phyloP scores from a whole-genome alignment of 1,140 invertebrate genomes.

The Ladona fulva region DNA sequence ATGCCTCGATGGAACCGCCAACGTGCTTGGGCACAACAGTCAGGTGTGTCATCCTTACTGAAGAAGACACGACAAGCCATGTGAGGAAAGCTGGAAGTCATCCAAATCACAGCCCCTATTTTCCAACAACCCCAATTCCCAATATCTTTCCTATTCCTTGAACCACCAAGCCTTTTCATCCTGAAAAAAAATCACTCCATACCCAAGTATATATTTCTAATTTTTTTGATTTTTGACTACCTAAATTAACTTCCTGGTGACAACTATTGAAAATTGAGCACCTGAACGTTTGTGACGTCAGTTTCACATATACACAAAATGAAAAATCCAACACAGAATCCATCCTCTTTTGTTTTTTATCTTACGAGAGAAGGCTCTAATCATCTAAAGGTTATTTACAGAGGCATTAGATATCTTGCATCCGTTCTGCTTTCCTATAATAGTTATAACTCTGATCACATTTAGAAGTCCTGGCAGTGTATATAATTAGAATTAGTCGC shows the following conservation, averaged over 20 bases:
- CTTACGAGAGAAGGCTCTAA: conserved; percentile 13
- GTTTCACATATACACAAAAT: conserved; percentile 19
- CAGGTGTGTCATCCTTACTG: conserved; percentile 22
- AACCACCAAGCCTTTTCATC: background rate
- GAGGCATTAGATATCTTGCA: conserved; percentile 17
- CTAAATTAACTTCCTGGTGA: conserved; percentile 19
- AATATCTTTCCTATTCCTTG: background rate
- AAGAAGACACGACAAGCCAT: background rate
- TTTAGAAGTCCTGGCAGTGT: conserved; percentile 24
- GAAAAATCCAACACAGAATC: conserved; percentile 22
- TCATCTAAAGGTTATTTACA: conserved; percentile 20
- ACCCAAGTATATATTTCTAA: background rate
- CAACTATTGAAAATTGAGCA: conserved; percentile 25
- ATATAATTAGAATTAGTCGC: conserved; percentile 25
- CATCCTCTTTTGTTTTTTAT: conserved; percentile 19
- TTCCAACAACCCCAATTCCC: background rate
- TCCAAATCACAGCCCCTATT: background rate
- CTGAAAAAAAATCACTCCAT: background rate
- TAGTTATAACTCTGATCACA: conserved; percentile 13
- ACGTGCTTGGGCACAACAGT: conserved; percentile 25
- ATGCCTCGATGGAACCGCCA: conserved; percentile 29
- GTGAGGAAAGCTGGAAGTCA: background rate
- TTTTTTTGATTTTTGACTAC: conserved; percentile 13
- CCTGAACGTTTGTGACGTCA: conserved; percentile 24
- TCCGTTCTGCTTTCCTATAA: conserved; percentile 16